Percentiles rank a stretch among this genome's conserved stretches.
Conservation (phyloP, 2,797 vertebrate species). For the Acomys russatus region DNA sequence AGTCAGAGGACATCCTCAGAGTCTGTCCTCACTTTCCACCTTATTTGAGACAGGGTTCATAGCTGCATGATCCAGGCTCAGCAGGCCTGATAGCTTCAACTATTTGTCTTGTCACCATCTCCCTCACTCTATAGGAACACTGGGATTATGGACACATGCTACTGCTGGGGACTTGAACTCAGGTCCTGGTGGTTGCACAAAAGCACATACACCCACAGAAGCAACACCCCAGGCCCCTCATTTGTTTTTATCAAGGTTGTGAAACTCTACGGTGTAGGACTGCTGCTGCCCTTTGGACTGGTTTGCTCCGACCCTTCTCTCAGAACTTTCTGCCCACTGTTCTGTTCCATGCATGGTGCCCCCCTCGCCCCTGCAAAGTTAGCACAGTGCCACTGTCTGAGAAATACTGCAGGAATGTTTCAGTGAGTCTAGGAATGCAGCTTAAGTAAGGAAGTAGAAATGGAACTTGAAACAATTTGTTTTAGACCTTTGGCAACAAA, state of each 20-base stretch:
- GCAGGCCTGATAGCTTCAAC: neutral
- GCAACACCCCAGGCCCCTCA: neutral
- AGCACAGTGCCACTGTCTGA: neutral
- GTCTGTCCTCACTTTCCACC: neutral
- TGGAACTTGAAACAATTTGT: slow-evolving; percentile 8
- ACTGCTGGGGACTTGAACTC: neutral
- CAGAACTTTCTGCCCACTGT: neutral
- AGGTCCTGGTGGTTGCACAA: neutral
- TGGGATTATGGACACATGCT: neutral
- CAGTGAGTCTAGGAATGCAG: neutral
- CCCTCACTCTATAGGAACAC: neutral
- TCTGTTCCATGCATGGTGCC: neutral
- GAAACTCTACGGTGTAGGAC: neutral
- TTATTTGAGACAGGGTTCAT: neutral
- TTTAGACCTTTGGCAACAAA: neutral
- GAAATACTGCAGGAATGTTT: neutral
- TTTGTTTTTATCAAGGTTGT: slow-evolving; percentile 30
- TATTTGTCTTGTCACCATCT: neutral
- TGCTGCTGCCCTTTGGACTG: neutral
- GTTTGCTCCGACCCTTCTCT: neutral
- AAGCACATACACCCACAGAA: neutral
- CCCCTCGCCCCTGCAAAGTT: neutral
- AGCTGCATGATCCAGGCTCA: neutral
- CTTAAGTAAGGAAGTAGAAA: slow-evolving; percentile 18
- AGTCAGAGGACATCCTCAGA: neutral